Evolutionary conservation across 1,140 invertebrate species (phyloP), one percentile per base, ranked within the genome.

Genomic region (Hylaeus volcanicus): DNA sequence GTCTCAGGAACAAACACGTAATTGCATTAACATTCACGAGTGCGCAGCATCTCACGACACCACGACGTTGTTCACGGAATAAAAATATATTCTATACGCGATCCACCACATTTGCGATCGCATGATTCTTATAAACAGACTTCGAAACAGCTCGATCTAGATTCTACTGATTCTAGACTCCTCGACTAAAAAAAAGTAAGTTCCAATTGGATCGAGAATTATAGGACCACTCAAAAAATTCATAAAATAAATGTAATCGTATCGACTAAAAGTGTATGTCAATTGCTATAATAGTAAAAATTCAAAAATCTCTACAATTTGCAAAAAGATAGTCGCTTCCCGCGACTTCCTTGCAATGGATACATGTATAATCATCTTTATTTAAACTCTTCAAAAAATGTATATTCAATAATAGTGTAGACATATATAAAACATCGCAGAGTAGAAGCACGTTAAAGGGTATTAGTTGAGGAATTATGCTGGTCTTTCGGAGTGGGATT

Each of bases 1-100:
- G 1, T 80, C 58, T 74, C 14, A 77, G 53, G 48, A 75, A 77
- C 68, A 80, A 68, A 63, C 12, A 81, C 14, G 51, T 65, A 63
- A 56, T 56, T 48, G n/a, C 8, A 26, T 73, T 6, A 56, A 55
- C 48, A 64, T 65, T n/a, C 39, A 14, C 1, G 14, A 39, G 12
- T 39, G 43, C 5, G 26, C 55, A 37, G 39, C 55, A 45, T 64
- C 11, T 79, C 12, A 15, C 61, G 15, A 79, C 74, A 15, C 1
- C n/a, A 43, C 48, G 61, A 15, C 43, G 61, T 39, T 2, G 4
- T 37, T 48, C 26, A 66, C 45, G 64, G 5, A 66, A 48, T 48
- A 26, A 26, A 65, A 48, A 26, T 65, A 48, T 48, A 48, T 48
- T 65, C 3, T 26, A 65, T 43, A n/a, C 15, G 14, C 15, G 61